These are phyloP conservation scores for Dolichotis patagonum DNA, from an alignment of 2,113 vertebrate species.

Conservation along the genomic window DNA sequence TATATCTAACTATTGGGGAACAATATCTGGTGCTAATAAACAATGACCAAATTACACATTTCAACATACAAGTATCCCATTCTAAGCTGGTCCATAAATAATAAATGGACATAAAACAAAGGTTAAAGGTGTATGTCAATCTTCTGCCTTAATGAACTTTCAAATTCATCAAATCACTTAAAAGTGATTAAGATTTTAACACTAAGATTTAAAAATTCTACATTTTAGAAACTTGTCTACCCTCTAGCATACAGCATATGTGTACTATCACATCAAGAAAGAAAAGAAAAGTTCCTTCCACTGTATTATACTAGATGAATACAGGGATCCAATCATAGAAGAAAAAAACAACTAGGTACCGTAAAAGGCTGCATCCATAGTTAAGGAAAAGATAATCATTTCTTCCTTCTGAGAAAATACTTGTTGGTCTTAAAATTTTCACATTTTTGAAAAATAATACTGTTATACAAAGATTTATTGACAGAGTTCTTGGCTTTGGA, in stretches of 20 bases:
- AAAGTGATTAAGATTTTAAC: background rate
- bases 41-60: background rate
- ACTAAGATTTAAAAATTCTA: background rate
- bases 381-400: background rate
- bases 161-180: background rate
- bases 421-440: background rate
- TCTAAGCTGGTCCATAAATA: background rate
- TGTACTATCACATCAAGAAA: background rate
- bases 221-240: background rate
- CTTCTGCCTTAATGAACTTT: background rate
- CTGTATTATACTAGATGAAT: background rate
- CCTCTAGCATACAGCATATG: background rate
- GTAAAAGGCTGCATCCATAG: background rate
- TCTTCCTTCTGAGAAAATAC: conserved; percentile 6
- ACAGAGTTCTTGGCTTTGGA: background rate
- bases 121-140: background rate
- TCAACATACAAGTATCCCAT: background rate
- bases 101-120: background rate
- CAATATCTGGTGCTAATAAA: background rate
- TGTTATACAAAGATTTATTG: background rate
- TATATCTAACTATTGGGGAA: background rate
- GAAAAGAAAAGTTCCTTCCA: background rate
- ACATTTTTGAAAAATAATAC: background rate
- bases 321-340: background rate
- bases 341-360: background rate